Evolutionary conservation across 2,888 invertebrate genomes (phyloP), one percentile per base, ranked within the genome.

Genomic region (Lordiphosa andalusiaca): DNA sequence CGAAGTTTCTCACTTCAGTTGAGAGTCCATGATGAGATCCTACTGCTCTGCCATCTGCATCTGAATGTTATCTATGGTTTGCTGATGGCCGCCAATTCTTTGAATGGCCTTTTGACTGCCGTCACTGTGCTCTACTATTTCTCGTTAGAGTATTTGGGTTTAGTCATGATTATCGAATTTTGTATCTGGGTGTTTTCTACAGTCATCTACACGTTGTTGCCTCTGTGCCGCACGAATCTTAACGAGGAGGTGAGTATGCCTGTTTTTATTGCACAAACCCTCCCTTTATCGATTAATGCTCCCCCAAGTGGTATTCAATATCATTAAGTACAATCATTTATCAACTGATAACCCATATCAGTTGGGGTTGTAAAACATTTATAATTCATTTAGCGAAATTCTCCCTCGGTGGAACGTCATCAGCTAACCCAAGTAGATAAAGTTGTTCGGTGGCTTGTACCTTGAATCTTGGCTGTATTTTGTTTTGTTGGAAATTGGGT

Each of bases 331-430:
- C 19, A 19, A 19, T 19, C 6, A 25, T 25, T 23, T 13, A 12
- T 10, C 12, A 38, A 37, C 48, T 25, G 47, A 37, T 47, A n/a
- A 9, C 12, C 6, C 13, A 7, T 38, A 48, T 48, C 36, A 37
- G 21, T 23, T 9, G 6, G 38, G 6, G 6, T n/a, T 19, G 21
- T 21, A 41, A 21, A 16, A 16, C 39, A 16, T 39, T 21, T 41
- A 38, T 38, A 38, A 38, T 38, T 38, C 19, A 40, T 40, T 40
- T 40, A 6, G 21, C 25, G 23, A 49, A 40, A 21, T 21, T 33
- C 9, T 1, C 16, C 16, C n/a, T 5, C 16, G 5, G 30, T 13
- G 30, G 33, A 30, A 33, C 30, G 44, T 33, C 44, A 25, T 25
- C 7, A 25, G 25, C 25, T 23, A 19, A 0, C 19, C 19, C 4